Base-by-base conservation (phyloP, 2,113 vertebrate species). In the Macheiramphus alcinus region DNA sequence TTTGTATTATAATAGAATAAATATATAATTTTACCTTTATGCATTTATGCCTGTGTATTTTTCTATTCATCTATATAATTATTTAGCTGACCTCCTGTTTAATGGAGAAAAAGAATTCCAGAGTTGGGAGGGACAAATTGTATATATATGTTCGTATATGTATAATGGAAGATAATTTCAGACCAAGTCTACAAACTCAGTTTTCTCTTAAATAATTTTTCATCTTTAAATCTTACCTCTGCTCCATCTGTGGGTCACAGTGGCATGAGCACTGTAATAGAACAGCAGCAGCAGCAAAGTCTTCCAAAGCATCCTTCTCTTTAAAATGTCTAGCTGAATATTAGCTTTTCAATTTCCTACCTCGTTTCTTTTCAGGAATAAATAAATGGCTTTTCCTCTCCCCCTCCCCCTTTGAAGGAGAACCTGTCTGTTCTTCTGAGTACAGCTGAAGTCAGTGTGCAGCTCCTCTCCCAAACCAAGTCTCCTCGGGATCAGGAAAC, bases 181-280 rank as follows among this genome's bases (percentile, higher is more conserved):
- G 58, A 59, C 3, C 67, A 88, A 55, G 70, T 61, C 38, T 80
- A 90, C 31, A 67, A 52, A 71, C 21, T 90, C 53, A 26, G 26
- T 90, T 97, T 87, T 73, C 16, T 40, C 61, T 58, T 55, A 90
- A 95, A 74, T 63, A 95, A 23, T 36, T 96, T 91, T 94, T 66
- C 56, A 95, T 86, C 40, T 95, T 90, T 82, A 97, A 93, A 78
- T 97, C 98, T 98, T 97, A 98, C 98, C 98, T 97, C 98, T 96
- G 89, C 61, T 98, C 98, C 98, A 98, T 96, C 92, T 97, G 92
- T 82, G 90, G 62, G 95, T 65, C 76, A 90, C 75, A 38, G 97
- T 96, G n/a, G 96, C 97, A 90, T 98, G 94, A 52, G 92, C 90
- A 75, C 94, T 95, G 58, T 96, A 98, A 93, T 94, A 97, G 68